These are phyloP conservation scores for Leucophenga varia DNA, from an alignment of 1,140 invertebrate genomes.

Conservation along the genomic window DNA sequence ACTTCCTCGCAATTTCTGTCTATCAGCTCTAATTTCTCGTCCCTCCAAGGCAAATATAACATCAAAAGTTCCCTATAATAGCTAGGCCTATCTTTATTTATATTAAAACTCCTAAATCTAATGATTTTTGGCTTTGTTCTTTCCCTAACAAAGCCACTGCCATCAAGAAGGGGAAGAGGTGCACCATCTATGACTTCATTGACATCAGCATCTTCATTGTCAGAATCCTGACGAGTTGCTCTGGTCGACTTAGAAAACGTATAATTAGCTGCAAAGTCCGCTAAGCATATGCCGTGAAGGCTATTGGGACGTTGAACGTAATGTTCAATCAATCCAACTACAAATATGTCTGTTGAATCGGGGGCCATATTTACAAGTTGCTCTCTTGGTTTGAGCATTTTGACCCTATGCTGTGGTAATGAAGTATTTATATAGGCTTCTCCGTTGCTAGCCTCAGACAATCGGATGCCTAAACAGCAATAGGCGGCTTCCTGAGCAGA, in stretches of 20 bases:
- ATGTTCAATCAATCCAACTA: neutral
- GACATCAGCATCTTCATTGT: neutral
- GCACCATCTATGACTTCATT: neutral
- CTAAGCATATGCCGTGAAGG: slow-evolving; percentile 3
- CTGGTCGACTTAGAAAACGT: neutral
- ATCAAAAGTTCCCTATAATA: neutral
- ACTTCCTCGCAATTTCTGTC: neutral
- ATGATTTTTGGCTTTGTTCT: neutral
- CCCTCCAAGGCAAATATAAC: neutral
- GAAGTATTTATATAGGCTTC: slow-evolving; percentile 7
- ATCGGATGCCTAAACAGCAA: slow-evolving; percentile 3
- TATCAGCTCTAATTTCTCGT: neutral
- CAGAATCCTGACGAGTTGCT: neutral
- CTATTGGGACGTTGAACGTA: slow-evolving; percentile 9
- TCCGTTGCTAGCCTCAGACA: slow-evolving; percentile 1
- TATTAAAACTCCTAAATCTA: neutral
- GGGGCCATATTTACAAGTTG: neutral
- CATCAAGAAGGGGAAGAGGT: neutral
- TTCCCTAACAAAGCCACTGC: neutral
- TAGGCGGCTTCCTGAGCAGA: slow-evolving; percentile 14
- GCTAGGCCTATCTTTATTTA: neutral
- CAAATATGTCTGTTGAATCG: slow-evolving; percentile 9
- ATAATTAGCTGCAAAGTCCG: slow-evolving; percentile 5
- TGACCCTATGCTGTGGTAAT: slow-evolving; percentile 1
- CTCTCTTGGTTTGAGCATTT: slow-evolving; percentile 2